Evolutionary conservation across 2,797 vertebrate species (phyloP).

Genomic region (Danio albolineatus): DNA sequence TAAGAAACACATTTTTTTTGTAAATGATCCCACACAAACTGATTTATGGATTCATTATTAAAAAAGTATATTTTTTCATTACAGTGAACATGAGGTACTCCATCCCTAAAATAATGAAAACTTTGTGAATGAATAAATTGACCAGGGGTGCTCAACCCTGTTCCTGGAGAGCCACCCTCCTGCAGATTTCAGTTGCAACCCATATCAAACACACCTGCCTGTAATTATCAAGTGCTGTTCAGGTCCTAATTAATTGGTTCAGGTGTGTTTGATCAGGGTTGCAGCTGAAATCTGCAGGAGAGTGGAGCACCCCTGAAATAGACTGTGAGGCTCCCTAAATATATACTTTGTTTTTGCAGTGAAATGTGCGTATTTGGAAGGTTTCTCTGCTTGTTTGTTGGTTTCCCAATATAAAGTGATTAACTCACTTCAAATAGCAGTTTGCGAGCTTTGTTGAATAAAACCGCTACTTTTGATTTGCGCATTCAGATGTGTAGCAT

Average conservation of each 20-base stretch:
- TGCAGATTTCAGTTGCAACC: too few species aligned
- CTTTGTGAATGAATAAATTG: neutral
- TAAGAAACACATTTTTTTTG: neutral
- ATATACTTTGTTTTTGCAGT: neutral
- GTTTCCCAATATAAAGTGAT: too few species aligned
- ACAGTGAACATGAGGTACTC: neutral
- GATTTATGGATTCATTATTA: neutral
- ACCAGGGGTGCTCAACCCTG: too few species aligned
- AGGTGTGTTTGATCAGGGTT: too few species aligned
- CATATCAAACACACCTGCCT: too few species aligned
- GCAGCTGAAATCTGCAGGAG: too few species aligned
- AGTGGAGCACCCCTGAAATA: too few species aligned
- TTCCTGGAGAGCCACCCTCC: too few species aligned
- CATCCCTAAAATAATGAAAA: neutral
- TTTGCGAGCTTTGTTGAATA: neutral
- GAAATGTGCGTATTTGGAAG: neutral
- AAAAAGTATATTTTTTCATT: neutral
- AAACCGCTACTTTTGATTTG: neutral
- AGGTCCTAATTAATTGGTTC: too few species aligned
- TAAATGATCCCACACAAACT: neutral
- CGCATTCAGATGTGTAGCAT: slow-evolving; percentile 14
- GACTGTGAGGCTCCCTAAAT: neutral
- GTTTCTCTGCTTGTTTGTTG: neutral
- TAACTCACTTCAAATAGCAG: neutral
- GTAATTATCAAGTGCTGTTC: too few species aligned